phyloP scores from a whole-genome alignment of 1,140 invertebrate genomes.

The Coenobita brevimanus region DNA sequence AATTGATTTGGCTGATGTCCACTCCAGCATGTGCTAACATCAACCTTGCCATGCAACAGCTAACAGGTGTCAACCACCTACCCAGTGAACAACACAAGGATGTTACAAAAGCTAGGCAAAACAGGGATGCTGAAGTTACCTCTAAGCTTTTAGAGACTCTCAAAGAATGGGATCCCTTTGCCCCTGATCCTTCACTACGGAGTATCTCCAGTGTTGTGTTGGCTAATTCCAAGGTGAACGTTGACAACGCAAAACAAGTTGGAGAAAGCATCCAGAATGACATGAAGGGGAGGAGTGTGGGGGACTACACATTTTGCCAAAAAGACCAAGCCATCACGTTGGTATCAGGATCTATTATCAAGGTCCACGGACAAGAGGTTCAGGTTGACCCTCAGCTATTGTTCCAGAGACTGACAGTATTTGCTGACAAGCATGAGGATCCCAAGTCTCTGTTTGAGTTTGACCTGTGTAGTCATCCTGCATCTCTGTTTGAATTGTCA shows the following conservation, averaged over 20 bases:
- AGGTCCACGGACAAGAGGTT: not conserved
- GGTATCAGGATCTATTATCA: not conserved
- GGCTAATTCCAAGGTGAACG: not conserved
- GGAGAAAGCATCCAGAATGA: not conserved
- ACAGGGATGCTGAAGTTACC: not conserved
- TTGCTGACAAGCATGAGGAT: not conserved
- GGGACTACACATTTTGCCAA: not conserved
- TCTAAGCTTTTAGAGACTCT: not conserved
- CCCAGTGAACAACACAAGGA: conserved; percentile 19
- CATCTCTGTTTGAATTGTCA: not conserved
- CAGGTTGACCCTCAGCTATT: not conserved
- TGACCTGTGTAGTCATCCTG: not conserved
- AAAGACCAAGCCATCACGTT: not conserved
- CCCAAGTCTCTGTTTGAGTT: not conserved
- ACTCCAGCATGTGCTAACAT: not conserved
- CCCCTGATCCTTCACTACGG: not conserved
- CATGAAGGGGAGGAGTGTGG: not conserved
- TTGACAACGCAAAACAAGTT: not conserved
- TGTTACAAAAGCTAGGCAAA: not conserved
- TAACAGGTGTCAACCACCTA: not conserved
- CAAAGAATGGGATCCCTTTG: conserved; percentile 5
- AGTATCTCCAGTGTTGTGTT: not conserved
- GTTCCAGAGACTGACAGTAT: not conserved
- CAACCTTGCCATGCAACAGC: not conserved
- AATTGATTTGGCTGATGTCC: not conserved